Evolutionary conservation across 2,113 vertebrate species (phyloP).

Genomic region (Octodon degus): DNA sequence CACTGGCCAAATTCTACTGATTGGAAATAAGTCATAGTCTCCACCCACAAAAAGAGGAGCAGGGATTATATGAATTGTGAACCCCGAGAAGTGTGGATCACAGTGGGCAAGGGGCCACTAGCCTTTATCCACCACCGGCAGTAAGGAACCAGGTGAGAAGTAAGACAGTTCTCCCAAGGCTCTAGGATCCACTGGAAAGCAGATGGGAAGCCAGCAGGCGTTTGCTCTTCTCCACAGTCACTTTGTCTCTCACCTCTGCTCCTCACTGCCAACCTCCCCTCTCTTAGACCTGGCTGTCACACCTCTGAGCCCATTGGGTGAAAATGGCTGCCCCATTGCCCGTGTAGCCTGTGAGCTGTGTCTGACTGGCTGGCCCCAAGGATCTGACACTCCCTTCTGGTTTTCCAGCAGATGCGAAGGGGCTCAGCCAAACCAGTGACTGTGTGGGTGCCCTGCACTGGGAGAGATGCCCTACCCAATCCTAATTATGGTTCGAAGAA

Average conservation of each 20-base stretch:
- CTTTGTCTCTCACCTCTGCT: neutral
- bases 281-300: neutral
- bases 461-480: neutral
- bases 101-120: rapidly evolving
- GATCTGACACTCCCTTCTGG: neutral
- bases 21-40: neutral
- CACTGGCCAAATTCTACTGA: neutral
- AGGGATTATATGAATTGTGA: neutral
- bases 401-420: neutral
- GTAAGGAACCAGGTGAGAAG: neutral
- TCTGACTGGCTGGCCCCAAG: neutral
- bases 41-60: neutral
- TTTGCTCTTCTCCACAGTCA: neutral
- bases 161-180: neutral
- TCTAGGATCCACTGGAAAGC: neutral
- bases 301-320: neutral
- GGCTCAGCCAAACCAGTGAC: neutral
- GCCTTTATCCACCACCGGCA: neutral
- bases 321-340: neutral
- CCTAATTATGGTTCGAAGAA: neutral
- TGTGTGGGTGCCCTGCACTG: neutral
- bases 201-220: neutral
- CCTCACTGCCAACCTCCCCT: neutral
- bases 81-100: neutral
- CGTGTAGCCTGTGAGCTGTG: neutral